Conservation (phyloP, 2,113 vertebrate species). For the Hippopotamus amphibius region DNA sequence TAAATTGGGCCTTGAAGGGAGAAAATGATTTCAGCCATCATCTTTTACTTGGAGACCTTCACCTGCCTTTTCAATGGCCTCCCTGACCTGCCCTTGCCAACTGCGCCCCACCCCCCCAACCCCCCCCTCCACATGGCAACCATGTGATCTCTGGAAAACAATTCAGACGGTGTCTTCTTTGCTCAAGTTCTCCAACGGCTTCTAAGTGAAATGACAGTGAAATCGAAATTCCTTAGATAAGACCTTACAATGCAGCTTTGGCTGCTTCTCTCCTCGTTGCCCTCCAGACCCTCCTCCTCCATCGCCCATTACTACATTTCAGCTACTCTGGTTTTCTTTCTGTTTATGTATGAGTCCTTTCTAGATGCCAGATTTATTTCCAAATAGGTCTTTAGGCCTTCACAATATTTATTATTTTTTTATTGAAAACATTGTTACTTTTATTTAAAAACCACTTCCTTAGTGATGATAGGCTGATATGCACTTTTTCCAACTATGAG, state of each 20-base stretch:
- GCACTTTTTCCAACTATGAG: too few relatives aligned
- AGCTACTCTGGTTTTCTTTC: background rate
- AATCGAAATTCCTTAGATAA: background rate
- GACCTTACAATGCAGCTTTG: background rate
- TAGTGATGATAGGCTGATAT: too few relatives aligned
- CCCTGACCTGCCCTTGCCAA: background rate
- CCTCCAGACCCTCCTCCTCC: background rate
- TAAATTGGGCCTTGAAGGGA: background rate
- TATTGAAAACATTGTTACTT: too few relatives aligned
- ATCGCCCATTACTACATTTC: background rate
- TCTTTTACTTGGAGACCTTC: background rate
- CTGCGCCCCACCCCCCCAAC: too few relatives aligned
- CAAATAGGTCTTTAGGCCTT: conserved; percentile 27
- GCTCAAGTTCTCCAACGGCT: background rate
- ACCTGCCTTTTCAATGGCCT: background rate
- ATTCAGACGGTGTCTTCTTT: background rate
- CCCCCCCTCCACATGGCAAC: background rate
- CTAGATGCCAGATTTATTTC: background rate
- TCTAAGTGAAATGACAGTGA: background rate
- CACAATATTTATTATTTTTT: conserved; percentile 19
- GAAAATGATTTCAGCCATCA: background rate
- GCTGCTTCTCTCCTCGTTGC: background rate
- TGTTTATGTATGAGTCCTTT: background rate
- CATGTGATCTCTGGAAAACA: background rate
- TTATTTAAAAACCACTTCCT: too few relatives aligned